A percentile compares a stretch with the other conserved stretches of the same genome.
phyloP scores from a whole-genome alignment of 2,113 vertebrate genomes.

The Polypterus senegalus region DNA sequence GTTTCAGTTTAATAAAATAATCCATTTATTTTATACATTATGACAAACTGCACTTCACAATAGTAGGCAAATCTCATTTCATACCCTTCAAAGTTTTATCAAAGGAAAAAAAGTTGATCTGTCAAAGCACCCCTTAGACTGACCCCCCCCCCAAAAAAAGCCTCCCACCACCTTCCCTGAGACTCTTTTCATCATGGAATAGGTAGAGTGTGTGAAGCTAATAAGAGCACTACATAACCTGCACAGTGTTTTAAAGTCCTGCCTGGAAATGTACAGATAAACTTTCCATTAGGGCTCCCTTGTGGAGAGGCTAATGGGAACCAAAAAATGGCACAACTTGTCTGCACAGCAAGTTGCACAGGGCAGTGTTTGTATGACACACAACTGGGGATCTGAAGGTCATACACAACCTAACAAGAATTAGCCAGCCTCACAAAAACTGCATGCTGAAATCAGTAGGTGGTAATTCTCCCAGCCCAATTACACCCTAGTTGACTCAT shows the following conservation, averaged over 20 bases:
- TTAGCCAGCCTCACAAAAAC: background rate
- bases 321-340: background rate
- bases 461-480: background rate
- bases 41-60: no score
- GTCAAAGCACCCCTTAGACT: no score
- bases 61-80: no score
- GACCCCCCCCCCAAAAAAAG: no score
- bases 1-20: no score
- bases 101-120: no score
- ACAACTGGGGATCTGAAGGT: background rate
- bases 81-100: no score
- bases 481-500: background rate
- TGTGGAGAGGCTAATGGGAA: background rate
- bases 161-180: no score
- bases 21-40: no score
- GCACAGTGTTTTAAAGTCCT: background rate
- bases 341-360: background rate
- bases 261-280: background rate
- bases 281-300: background rate
- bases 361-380: background rate
- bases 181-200: no score
- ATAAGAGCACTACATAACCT: background rate
- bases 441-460: slow-evolving; percentile 2
- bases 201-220: background rate
- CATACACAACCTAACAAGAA: background rate